Evolutionary conservation across 1,140 invertebrate genomes (phyloP).

Genomic region (Drosophila santomea): DNA sequence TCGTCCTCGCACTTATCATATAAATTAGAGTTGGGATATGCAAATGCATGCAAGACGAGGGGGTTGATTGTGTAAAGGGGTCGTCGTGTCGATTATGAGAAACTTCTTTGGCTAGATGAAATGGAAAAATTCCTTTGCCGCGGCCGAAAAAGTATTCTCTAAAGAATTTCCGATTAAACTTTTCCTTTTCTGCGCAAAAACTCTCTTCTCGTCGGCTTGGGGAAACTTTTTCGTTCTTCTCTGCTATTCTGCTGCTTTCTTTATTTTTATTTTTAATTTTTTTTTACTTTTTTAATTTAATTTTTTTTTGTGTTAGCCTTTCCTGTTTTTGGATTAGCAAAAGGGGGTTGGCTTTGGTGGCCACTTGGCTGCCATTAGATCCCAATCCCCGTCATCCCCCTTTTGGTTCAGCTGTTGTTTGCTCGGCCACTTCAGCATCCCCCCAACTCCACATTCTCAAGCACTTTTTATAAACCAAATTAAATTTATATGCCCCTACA

Average conservation of each 20-base stretch:
- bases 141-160: conserved; percentile 34
- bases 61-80: conserved; percentile 30
- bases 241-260: neutral
- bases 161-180: conserved; percentile 47
- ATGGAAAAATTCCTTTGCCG: conserved; percentile 31
- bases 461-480: conserved; percentile 80
- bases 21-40: conserved; percentile 78
- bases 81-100: conserved; percentile 46
- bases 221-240: conserved; percentile 7
- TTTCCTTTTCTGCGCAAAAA: conserved; percentile 19
- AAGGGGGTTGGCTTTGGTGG: conserved; percentile 23
- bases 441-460: conserved; percentile 48
- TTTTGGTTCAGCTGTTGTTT: conserved; percentile 26
- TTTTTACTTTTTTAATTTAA: neutral
- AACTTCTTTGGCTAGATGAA: conserved; percentile 48
- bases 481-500: conserved; percentile 71
- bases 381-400: conserved; percentile 10
- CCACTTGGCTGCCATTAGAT: conserved; percentile 44
- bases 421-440: conserved; percentile 53
- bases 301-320: neutral
- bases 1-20: conserved; percentile 71
- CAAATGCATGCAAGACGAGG: conserved; percentile 55
- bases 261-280: neutral
- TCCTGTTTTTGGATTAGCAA: conserved; percentile 3
- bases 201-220: conserved; percentile 1